phyloP scores from a whole-genome alignment of 2,888 invertebrate species.

The Mycalesis mineus region DNA sequence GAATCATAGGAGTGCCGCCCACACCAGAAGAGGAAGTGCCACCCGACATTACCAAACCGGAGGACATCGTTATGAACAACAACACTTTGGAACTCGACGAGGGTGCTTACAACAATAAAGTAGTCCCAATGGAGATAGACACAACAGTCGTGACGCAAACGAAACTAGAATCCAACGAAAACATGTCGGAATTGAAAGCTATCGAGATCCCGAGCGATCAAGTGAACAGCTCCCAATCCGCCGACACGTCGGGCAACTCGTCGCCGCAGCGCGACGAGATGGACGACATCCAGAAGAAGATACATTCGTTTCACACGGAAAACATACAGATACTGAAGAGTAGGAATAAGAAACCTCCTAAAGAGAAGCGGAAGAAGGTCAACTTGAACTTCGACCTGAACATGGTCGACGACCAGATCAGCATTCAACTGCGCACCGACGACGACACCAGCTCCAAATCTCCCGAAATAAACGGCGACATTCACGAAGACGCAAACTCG shows the following conservation, averaged over 20 bases:
- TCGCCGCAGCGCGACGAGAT: constrained; percentile 76
- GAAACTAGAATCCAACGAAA: constrained; percentile 57
- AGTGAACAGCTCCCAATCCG: constrained; percentile 59
- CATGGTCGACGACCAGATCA: constrained; percentile 74
- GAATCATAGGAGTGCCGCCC: constrained; percentile 69
- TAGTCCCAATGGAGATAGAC: constrained; percentile 70
- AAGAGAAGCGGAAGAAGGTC: constrained; percentile 75
- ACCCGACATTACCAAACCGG: constrained; percentile 51
- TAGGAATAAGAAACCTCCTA: constrained; percentile 77
- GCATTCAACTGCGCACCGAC: constrained; percentile 67
- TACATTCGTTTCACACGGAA: constrained; percentile 81
- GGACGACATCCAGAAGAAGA: constrained; percentile 80
- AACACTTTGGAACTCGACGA: constrained; percentile 62
- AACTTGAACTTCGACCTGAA: constrained; percentile 74
- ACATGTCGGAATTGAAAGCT: constrained; percentile 44
- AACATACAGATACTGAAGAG: constrained; percentile 80
- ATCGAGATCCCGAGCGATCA: constrained; percentile 62
- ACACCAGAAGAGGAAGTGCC: constrained; percentile 61
- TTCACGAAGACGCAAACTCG: constrained; percentile 53
- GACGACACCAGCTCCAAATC: constrained; percentile 44
- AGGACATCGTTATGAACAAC: constrained; percentile 55
- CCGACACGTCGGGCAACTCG: constrained; percentile 71
- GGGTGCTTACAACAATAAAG: constrained; percentile 55
- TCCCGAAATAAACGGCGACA: constrained; percentile 59
- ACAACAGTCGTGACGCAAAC: constrained; percentile 58